phyloP scores from a whole-genome alignment of 1,140 invertebrate species.

The Drosophila nigromelanica region DNA sequence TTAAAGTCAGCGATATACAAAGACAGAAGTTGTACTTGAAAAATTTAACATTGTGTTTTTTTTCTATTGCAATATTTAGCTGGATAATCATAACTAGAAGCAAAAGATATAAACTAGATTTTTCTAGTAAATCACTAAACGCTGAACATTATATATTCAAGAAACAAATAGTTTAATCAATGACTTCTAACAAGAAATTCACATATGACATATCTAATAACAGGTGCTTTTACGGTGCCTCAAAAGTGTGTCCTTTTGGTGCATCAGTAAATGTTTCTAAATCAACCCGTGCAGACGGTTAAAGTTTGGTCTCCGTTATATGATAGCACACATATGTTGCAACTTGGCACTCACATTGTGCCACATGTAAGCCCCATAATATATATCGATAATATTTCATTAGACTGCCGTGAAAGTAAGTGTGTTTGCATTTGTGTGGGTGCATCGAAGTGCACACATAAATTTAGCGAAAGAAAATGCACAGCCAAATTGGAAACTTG shows the following conservation, averaged over 20 bases:
- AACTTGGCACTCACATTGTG: conserved; percentile 39
- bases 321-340: conserved; percentile 37
- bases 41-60: too few species aligned
- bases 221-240: too few species aligned
- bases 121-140: too few species aligned
- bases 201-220: too few species aligned
- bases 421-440: conserved; percentile 12
- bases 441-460: conserved; percentile 72
- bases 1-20: conserved; percentile 2
- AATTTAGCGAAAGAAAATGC: conserved; percentile 76
- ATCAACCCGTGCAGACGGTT: conserved; percentile 1
- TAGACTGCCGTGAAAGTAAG: conserved; percentile 32
- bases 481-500: conserved; percentile 75
- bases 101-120: too few species aligned
- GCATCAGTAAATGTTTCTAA: conserved; percentile 3
- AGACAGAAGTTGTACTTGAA: not conserved
- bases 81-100: too few species aligned
- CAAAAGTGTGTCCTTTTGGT: not conserved
- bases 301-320: not conserved
- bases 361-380: conserved; percentile 65
- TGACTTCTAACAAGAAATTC: too few species aligned
- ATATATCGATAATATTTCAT: conserved; percentile 82
- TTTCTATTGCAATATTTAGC: not conserved
- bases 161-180: too few species aligned
- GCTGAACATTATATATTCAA: too few species aligned